These are phyloP conservation scores for Eucera pruinosa DNA, from an alignment of 2,888 invertebrate genomes.

Conservation along the genomic window DNA sequence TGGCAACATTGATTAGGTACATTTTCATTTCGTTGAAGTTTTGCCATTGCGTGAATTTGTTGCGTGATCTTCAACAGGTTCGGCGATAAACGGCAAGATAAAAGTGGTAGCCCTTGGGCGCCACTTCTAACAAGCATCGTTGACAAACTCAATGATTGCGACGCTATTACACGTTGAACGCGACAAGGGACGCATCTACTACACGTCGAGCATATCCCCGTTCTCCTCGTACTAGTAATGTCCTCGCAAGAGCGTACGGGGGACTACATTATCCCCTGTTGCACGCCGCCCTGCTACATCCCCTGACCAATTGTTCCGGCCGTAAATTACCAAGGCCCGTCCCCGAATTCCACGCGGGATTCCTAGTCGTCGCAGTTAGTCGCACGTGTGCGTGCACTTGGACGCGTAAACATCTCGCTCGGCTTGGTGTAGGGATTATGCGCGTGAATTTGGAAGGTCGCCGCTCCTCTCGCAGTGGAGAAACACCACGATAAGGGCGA, in stretches of 20 bases:
- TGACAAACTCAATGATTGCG: conserved; percentile 5
- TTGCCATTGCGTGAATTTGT: no score
- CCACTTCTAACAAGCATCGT: background rate
- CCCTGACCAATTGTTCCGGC: conserved; percentile 67
- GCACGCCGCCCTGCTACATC: conserved; percentile 47
- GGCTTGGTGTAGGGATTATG: conserved; percentile 36
- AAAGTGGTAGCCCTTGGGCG: no score
- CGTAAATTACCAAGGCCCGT: conserved; percentile 66
- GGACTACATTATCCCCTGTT: conserved; percentile 63
- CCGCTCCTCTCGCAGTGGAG: conserved; percentile 29
- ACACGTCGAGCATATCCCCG: conserved; percentile 26
- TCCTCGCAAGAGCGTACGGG: conserved; percentile 52
- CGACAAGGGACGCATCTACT: conserved; percentile 21
- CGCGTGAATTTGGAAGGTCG: conserved; percentile 61
- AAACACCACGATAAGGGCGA: background rate
- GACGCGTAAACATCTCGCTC: conserved; percentile 58
- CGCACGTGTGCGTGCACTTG: conserved; percentile 67
- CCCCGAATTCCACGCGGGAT: conserved; percentile 64
- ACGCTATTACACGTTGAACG: background rate
- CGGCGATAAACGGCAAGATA: no score
- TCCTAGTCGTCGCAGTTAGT: conserved; percentile 63
- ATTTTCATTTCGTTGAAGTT: no score
- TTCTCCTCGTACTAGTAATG: conserved; percentile 38
- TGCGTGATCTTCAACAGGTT: no score
- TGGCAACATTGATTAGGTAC: no score